A percentile compares a stretch with the other conserved stretches of the same genome.
These are phyloP conservation scores for Agrochola macilenta DNA, from an alignment of 2,888 invertebrate species.

Conservation along the genomic window DNA sequence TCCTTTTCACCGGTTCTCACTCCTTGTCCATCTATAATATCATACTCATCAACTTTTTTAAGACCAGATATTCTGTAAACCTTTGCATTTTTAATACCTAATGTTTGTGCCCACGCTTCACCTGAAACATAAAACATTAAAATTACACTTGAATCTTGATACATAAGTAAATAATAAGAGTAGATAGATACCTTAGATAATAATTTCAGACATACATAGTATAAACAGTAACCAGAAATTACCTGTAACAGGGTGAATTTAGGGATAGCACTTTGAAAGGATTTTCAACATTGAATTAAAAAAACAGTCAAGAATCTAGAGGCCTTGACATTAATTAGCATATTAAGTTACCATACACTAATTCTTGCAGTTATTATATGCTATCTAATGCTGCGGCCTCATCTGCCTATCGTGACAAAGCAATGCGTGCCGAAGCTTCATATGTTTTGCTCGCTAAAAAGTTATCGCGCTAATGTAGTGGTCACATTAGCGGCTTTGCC, in stretches of 20 bases:
- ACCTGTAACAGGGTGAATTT: neutral
- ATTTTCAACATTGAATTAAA: neutral
- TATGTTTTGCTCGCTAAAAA: no score
- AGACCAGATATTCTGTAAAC: slow-evolving; percentile 90
- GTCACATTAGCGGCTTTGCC: no score
- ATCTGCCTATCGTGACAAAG: no score
- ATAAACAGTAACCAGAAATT: neutral
- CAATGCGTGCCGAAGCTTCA: no score
- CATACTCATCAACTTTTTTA: slow-evolving; percentile 85
- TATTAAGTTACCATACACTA: neutral
- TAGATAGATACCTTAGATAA: neutral
- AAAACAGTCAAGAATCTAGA: neutral
- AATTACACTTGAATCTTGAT: neutral
- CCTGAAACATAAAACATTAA: slow-evolving; percentile 82
- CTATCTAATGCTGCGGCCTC: no score
- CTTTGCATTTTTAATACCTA: slow-evolving; percentile 90
- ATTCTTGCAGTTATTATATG: neutral
- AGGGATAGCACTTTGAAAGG: neutral
- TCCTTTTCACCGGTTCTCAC: slow-evolving; percentile 50
- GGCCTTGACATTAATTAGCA: neutral
- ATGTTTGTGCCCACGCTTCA: slow-evolving; percentile 89
- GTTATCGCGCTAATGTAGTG: no score
- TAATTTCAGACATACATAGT: neutral
- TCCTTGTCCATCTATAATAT: slow-evolving; percentile 83
- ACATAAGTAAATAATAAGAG: neutral